These are phyloP conservation scores for Anagrus nilaparvatae DNA, from an alignment of 1,140 invertebrate genomes.

Conservation along the genomic window DNA sequence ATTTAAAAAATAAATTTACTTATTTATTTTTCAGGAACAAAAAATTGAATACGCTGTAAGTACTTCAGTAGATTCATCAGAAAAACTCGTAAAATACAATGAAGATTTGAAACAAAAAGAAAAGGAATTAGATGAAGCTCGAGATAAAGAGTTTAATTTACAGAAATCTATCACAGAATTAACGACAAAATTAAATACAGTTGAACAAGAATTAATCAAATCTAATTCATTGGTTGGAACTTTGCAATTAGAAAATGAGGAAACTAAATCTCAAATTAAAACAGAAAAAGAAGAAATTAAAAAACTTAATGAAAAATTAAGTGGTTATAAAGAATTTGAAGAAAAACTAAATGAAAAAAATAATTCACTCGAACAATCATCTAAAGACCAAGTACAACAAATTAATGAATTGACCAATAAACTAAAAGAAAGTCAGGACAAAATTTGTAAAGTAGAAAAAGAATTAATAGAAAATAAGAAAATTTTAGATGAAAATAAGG, in stretches of 20 bases:
- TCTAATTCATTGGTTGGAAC: slow-evolving; percentile 18
- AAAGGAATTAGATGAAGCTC: slow-evolving; percentile 40
- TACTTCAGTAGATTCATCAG: slow-evolving; percentile 37
- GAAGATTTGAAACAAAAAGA: slow-evolving; percentile 41
- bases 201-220: slow-evolving; percentile 19
- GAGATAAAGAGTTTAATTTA: slow-evolving; percentile 40
- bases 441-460: slow-evolving; percentile 26
- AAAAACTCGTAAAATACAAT: slow-evolving; percentile 42
- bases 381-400: slow-evolving; percentile 18
- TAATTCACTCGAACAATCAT: slow-evolving; percentile 17
- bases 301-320: slow-evolving; percentile 19
- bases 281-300: slow-evolving; percentile 20
- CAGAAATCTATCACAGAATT: slow-evolving; percentile 33
- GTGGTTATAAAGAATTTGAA: slow-evolving; percentile 20
- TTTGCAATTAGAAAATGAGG: slow-evolving; percentile 19
- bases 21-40: slow-evolving; percentile 29
- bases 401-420: slow-evolving; percentile 18
- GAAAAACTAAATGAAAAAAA: slow-evolving; percentile 19
- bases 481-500: too few species aligned
- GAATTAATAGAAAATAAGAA: slow-evolving; percentile 12
- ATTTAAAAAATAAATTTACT: slow-evolving; percentile 2
- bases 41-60: slow-evolving; percentile 35
- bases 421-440: slow-evolving; percentile 33
- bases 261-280: slow-evolving; percentile 19
- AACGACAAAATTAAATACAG: slow-evolving; percentile 24